Percentiles rank a stretch among this genome's conserved stretches.
These are phyloP conservation scores for Lasioglossum pauxillum DNA, from an alignment of 2,888 invertebrate genomes.

Conservation along the genomic window DNA sequence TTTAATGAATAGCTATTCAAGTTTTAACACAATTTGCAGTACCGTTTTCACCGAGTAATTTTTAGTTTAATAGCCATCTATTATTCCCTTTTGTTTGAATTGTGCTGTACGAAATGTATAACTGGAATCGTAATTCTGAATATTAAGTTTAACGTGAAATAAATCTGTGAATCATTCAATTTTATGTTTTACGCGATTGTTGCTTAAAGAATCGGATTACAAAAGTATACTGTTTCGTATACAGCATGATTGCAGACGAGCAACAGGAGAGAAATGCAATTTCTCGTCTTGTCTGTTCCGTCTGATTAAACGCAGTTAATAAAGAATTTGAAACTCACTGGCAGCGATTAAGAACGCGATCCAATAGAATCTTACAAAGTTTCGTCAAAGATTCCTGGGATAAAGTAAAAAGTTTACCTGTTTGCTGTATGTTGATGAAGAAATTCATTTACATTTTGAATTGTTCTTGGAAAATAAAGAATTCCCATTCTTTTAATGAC, in stretches of 20 bases:
- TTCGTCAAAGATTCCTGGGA: not conserved
- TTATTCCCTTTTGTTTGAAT: not conserved
- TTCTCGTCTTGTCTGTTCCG: not conserved
- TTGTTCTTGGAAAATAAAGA: not conserved
- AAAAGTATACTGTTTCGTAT: not conserved
- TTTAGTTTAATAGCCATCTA: not conserved
- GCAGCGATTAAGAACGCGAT: too few relatives aligned
- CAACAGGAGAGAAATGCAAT: not conserved
- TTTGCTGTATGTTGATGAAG: not conserved
- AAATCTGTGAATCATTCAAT: not conserved
- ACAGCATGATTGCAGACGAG: not conserved
- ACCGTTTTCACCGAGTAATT: not conserved
- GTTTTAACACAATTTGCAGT: not conserved
- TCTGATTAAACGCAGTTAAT: not conserved
- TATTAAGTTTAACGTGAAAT: too few relatives aligned
- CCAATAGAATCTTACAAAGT: not conserved
- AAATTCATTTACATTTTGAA: not conserved
- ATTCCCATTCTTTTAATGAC: not conserved
- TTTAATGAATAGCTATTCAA: not conserved
- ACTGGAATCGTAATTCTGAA: not conserved
- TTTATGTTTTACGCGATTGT: too few relatives aligned
- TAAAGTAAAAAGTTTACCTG: not conserved
- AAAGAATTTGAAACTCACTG: not conserved
- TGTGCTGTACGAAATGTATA: too few relatives aligned
- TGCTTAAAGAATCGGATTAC: not conserved